Conservation (phyloP, 2,797 vertebrate genomes). For the Aldrovandia affinis region DNA sequence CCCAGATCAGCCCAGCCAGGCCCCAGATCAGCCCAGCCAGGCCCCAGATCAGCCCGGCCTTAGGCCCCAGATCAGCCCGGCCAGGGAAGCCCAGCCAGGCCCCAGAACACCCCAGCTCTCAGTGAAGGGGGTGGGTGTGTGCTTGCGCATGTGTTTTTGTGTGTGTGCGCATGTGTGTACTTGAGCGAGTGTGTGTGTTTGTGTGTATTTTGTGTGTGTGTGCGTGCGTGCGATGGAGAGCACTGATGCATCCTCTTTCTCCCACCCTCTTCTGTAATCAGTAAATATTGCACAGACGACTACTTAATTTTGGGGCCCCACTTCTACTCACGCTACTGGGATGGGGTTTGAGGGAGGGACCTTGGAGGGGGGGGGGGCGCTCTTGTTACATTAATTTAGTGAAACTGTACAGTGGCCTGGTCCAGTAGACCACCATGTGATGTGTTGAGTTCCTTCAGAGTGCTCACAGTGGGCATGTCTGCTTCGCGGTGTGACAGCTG, state of each 20-base stretch:
- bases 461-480: neutral
- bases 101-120: neutral
- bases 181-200: neutral
- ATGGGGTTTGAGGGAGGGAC: neutral
- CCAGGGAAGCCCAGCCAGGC: too few species aligned
- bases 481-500: neutral
- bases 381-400: neutral
- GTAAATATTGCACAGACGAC: constrained; percentile 20
- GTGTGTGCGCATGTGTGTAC: neutral
- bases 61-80: too few species aligned
- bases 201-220: constrained; percentile 26
- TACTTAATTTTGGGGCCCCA: constrained; percentile 10
- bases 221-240: neutral
- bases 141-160: neutral
- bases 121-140: constrained; percentile 9
- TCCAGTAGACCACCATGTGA: neutral
- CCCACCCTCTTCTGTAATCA: constrained; percentile 18
- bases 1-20: too few species aligned
- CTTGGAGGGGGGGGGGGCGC: neutral
- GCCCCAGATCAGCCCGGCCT: too few species aligned
- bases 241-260: constrained; percentile 18
- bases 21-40: too few species aligned
- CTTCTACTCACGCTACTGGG: constrained; percentile 12
- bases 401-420: neutral
- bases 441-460: neutral